Evolutionary conservation across 2,113 vertebrate genomes (phyloP).

Genomic region (Hipposideros armiger): DNA sequence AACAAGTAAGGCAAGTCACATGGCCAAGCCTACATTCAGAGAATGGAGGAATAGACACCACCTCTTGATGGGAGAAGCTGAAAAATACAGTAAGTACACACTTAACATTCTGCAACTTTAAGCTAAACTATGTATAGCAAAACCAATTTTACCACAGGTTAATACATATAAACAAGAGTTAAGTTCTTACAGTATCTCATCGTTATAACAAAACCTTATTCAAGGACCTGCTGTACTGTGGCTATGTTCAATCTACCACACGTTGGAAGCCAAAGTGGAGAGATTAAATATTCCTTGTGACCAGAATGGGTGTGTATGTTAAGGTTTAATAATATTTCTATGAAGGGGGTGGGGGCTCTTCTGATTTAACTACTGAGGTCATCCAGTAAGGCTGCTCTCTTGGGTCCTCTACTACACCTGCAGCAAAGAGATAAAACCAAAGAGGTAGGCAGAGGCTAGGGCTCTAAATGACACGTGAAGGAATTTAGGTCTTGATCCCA

Average conservation of each 20-base stretch:
- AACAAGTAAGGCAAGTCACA: background rate
- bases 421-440: conserved; percentile 48
- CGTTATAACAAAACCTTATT: background rate
- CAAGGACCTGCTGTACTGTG: background rate
- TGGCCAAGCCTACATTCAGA: background rate
- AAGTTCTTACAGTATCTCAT: background rate
- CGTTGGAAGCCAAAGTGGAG: background rate
- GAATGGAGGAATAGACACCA: background rate
- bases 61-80: background rate
- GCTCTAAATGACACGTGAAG: background rate
- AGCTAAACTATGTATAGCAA: background rate
- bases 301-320: background rate
- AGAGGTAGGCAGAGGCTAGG: background rate
- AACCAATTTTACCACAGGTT: background rate
- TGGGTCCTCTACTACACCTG: background rate
- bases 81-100: background rate
- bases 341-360: background rate
- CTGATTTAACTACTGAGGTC: conserved; percentile 15
- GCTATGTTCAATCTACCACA: background rate
- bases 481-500: conserved; percentile 42
- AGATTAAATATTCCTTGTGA: conserved; percentile 2
- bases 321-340: background rate
- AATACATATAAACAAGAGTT: background rate
- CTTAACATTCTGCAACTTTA: background rate
- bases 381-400: background rate